Base-by-base conservation (phyloP, 2,888 invertebrate species). In the Vanessa cardui region DNA sequence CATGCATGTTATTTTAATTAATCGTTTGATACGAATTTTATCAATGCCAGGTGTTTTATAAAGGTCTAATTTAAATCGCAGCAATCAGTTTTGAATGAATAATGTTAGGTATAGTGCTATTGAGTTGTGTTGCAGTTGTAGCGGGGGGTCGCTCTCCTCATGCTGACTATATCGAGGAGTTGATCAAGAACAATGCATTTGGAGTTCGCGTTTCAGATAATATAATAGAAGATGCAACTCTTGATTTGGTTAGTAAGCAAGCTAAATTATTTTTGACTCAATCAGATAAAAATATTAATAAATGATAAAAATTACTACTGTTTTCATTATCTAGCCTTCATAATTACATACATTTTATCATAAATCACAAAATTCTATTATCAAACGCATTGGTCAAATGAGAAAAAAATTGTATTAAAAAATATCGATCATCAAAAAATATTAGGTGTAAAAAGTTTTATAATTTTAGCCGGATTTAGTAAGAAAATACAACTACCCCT, bases 401-500 rank as follows among this genome's bases (percentile, higher is more conserved):
- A 6, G n/a, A 44, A 33, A 26, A 33, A 7, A 18, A 16, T 33
- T 33, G 18, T 15, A 6, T 31, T 31, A 20, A 20, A 49, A 49
- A 9, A 18, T 18, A 39, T 45, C 20, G 49, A 47, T 47, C n/a
- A 18, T n/a, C 1, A 6, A 6, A 46, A 46, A 39, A 9, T 39
- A n/a, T 46, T 16, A 46, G 7, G 6, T 16, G 5, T 15, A n/a
- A n/a, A n/a, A n/a, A n/a, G 18, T 16, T 50, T 26, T 52, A 45
- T 39, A 81, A 83, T 70, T 54, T 54, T 67, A 94, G 94, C 91
- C 92, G 0, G 90, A 93, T 64, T 80, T 96, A 26, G 87, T 95
- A 0, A 79, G 79, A 16, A 94, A 95, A 76, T 94, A 96, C 77
- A 93, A 94, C 0, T 96, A 96, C 80, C 93, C 94, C 0, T 81